Conservation (phyloP, 1,140 invertebrate genomes). For the Drosophila mauritiana region DNA sequence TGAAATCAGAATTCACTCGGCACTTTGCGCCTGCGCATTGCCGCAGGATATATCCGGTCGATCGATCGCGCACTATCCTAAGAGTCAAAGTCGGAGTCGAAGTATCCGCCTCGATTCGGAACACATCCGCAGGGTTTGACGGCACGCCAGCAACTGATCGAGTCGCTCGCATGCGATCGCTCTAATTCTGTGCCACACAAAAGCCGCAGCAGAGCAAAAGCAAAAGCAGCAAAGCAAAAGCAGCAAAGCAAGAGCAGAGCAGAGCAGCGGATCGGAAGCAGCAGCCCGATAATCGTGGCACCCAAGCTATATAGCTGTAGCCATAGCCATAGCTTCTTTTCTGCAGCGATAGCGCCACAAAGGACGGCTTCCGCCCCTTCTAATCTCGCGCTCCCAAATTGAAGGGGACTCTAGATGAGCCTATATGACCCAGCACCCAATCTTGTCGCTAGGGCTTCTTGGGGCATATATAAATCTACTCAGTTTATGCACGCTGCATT, state of each 20-base stretch:
- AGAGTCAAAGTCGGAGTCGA: neutral
- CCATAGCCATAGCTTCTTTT: constrained; percentile 5
- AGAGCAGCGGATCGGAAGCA: constrained; percentile 9
- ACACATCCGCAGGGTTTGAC: constrained; percentile 75
- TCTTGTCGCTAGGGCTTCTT: neutral
- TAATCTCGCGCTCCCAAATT: constrained; percentile 40
- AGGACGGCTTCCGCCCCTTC: constrained; percentile 50
- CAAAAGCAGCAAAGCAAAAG: constrained; percentile 13
- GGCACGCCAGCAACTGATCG: constrained; percentile 76
- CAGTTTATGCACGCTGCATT: constrained; percentile 32
- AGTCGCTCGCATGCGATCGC: constrained; percentile 56
- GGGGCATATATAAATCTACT: constrained; percentile 9
- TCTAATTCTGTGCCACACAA: constrained; percentile 68
- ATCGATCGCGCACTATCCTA: constrained; percentile 21
- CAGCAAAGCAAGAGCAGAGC: neutral
- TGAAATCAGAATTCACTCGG: constrained; percentile 27
- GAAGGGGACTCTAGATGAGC: neutral
- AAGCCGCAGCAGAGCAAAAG: neutral
- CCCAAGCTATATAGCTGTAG: neutral
- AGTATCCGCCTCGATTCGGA: constrained; percentile 55
- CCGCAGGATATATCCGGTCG: constrained; percentile 39
- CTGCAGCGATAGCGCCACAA: constrained; percentile 37
- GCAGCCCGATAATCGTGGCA: constrained; percentile 17
- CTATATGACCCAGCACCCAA: neutral
- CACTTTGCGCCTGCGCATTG: constrained; percentile 76